Evolutionary conservation across 2,888 invertebrate genomes (phyloP).

Genomic region (Drosophila paramelanica): DNA sequence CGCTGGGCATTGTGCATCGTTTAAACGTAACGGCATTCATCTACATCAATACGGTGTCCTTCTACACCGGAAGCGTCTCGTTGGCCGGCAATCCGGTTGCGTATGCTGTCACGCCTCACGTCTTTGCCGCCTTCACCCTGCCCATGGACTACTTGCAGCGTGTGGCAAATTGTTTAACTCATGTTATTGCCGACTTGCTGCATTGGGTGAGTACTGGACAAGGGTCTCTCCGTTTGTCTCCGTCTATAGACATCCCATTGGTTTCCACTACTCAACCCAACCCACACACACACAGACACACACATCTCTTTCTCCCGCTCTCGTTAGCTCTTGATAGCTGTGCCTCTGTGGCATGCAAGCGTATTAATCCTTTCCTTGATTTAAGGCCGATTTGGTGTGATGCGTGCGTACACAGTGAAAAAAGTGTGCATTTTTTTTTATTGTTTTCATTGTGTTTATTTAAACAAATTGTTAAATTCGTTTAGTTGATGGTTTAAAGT

Average conservation of each 20-base stretch:
- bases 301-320: constrained; percentile 10
- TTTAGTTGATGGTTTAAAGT: too few species aligned
- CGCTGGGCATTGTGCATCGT: constrained; percentile 89
- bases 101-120: constrained; percentile 91
- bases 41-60: constrained; percentile 92
- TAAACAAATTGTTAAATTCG: too few species aligned
- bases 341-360: constrained; percentile 30
- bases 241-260: constrained; percentile 34
- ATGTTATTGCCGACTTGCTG: constrained; percentile 86
- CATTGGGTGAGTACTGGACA: constrained; percentile 82
- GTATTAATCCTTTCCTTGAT: constrained; percentile 77
- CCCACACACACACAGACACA: background rate
- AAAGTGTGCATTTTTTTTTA: background rate
- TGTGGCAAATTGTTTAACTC: constrained; percentile 87
- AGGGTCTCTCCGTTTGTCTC: constrained; percentile 3
- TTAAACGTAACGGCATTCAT: constrained; percentile 91
- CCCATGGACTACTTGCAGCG: constrained; percentile 89
- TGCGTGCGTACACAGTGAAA: constrained; percentile 24
- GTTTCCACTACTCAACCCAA: background rate
- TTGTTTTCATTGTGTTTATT: background rate
- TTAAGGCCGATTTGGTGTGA: constrained; percentile 70
- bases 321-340: constrained; percentile 1
- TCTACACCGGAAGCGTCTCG: constrained; percentile 89
- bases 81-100: constrained; percentile 90
- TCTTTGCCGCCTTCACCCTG: constrained; percentile 88